phyloP scores from a whole-genome alignment of 2,797 vertebrate genomes.

The Diplodus sargus region DNA sequence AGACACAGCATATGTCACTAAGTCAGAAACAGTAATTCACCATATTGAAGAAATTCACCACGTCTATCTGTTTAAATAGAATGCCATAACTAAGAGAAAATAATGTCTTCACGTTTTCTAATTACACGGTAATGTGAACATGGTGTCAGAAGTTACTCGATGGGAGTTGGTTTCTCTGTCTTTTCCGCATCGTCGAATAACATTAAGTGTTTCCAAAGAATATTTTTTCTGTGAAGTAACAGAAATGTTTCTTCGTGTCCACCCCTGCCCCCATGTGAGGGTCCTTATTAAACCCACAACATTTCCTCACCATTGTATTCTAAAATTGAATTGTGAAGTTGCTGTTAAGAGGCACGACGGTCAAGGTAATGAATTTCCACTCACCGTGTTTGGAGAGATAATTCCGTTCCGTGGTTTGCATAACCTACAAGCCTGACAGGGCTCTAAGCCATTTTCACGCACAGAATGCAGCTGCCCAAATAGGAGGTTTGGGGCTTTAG shows the following conservation, averaged over 20 bases:
- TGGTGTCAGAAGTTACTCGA: neutral
- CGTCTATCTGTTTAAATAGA: neutral
- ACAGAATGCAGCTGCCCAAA: constrained; percentile 61
- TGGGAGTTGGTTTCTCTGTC: neutral
- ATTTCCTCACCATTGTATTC: constrained; percentile 56
- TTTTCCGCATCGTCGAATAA: neutral
- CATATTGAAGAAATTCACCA: neutral
- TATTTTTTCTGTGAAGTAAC: neutral
- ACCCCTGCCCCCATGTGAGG: neutral
- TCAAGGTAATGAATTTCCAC: constrained; percentile 74
- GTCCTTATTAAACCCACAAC: constrained; percentile 45
- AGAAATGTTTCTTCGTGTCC: neutral
- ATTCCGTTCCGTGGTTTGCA: constrained; percentile 70
- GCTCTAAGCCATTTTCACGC: constrained; percentile 74
- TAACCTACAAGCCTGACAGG: constrained; percentile 66
- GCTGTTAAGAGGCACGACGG: constrained; percentile 48
- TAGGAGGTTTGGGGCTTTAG: constrained; percentile 66
- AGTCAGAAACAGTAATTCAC: neutral
- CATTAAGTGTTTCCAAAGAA: neutral
- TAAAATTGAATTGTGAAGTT: constrained; percentile 72
- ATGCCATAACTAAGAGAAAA: neutral
- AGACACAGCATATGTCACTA: neutral
- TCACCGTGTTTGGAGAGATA: constrained; percentile 46
- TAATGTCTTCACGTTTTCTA: neutral
- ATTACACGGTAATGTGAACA: neutral